Base-by-base conservation (phyloP, 2,113 vertebrate genomes). In the Dolichallabes microphthalmus region DNA sequence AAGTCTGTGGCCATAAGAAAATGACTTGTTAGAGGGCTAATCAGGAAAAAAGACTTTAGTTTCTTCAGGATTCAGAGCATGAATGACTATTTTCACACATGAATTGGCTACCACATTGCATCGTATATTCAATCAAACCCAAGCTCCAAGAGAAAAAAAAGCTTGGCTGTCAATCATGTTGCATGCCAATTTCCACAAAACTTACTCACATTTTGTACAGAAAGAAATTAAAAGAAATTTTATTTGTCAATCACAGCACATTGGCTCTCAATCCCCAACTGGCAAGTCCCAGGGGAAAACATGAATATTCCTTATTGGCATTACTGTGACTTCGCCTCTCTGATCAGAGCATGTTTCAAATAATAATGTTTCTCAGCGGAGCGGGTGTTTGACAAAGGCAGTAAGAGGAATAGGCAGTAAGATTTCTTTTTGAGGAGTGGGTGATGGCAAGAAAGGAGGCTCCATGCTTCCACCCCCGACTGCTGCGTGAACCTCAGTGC, bases 401-500 rank as follows among this genome's bases (percentile, higher is more conserved):
- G 89, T 93, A 92, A 94, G 39, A 39, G 39, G 39, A 39, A 3
- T 39, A 39, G 39, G 39, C 92, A 87, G 92, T 93, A 91, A 88
- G 92, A 93, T 93, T 93, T 93, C 87, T 45, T 88, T 92, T 84
- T 84, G 73, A 85, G 64, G 68, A 61, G 79, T 57, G 45, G 63
- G 84, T 88, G 89, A 88, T 85, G 64, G 83, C 60, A 15, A 80
- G 27, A 83, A 83, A 88, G 88, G 86, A 88, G 82, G 86, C 89
- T 83, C 87, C 69, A 88, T 81, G 68, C 50, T 84, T 87, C 87
- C 88, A 82, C 93, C 92, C 88, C 92, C 92, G 83, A 88, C 93
- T 93, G 93, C 86, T 93, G 52, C 73, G 87, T 94, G 93, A 93
- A 93, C 93, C 92, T 87, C 82, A 32, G 85, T 92, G 92, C 91